Percentiles rank a stretch among this genome's conserved stretches.
Evolutionary conservation across 2,888 invertebrate genomes (phyloP).

Genomic region (Hypercompe scribonia): DNA sequence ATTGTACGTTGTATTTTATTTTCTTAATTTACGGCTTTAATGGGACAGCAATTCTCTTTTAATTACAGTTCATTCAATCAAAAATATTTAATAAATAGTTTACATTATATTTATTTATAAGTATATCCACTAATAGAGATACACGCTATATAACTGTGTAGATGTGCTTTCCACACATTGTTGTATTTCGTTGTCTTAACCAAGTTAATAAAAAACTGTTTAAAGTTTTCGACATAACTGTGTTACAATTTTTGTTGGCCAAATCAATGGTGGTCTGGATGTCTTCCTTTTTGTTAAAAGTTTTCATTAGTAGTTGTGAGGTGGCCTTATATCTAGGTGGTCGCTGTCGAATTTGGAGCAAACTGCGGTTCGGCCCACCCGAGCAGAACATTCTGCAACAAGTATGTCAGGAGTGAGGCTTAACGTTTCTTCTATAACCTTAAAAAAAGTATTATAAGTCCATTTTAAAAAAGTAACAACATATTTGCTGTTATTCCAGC

Average conservation of each 20-base stretch:
- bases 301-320: slow-evolving; percentile 47
- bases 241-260: slow-evolving; percentile 27
- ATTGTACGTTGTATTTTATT: too few species aligned
- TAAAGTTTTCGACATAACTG: slow-evolving; percentile 17
- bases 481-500: background rate
- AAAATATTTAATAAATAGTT: too few species aligned
- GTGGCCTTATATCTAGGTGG: slow-evolving; percentile 52
- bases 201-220: background rate
- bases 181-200: too few species aligned
- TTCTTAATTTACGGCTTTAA: too few species aligned
- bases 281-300: slow-evolving; percentile 57
- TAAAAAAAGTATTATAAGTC: background rate
- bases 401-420: background rate
- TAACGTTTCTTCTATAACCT: background rate
- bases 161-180: too few species aligned
- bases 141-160: too few species aligned
- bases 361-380: slow-evolving; percentile 48
- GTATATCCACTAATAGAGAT: too few species aligned
- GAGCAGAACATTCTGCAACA: slow-evolving; percentile 54
- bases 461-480: background rate
- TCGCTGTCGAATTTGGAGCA: slow-evolving; percentile 50
- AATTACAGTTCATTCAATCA: too few species aligned
- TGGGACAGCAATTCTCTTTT: too few species aligned
- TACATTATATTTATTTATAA: too few species aligned
- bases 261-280: slow-evolving; percentile 52